Percentiles rank a stretch among this genome's conserved stretches.
phyloP scores from a whole-genome alignment of 2,888 invertebrate species.

The Drosophila vallismaia region DNA sequence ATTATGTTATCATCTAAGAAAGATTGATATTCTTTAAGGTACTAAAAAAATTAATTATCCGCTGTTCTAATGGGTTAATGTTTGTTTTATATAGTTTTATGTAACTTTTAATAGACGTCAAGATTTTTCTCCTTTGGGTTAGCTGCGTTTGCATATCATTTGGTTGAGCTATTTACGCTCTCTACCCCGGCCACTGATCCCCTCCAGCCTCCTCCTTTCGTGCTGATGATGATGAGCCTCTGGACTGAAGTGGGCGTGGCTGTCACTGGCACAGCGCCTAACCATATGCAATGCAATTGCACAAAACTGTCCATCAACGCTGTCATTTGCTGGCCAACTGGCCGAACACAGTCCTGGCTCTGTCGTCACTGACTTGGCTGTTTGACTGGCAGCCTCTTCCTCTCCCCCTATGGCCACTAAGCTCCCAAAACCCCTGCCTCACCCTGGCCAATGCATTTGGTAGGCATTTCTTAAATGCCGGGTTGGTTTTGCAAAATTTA shows the following conservation, averaged over 20 bases:
- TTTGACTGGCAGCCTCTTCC: slow-evolving; percentile 31
- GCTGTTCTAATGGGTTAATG: slow-evolving; percentile 57
- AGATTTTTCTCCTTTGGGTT: slow-evolving; percentile 47
- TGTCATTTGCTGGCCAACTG: slow-evolving; percentile 73
- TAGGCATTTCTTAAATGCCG: slow-evolving; percentile 72
- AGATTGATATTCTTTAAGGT: no score
- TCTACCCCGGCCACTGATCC: background rate
- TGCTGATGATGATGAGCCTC: slow-evolving; percentile 41
- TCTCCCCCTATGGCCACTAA: slow-evolving; percentile 15
- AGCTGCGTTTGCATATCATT: slow-evolving; percentile 72
- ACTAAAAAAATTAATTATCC: background rate
- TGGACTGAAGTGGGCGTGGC: slow-evolving; percentile 32
- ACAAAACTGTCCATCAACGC: slow-evolving; percentile 76
- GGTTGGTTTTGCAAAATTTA: slow-evolving; percentile 64
- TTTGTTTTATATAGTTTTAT: slow-evolving; percentile 66
- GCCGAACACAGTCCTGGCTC: slow-evolving; percentile 32
- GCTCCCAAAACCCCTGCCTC: background rate
- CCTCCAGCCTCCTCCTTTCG: slow-evolving; percentile 10
- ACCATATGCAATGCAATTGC: slow-evolving; percentile 76
- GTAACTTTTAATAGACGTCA: slow-evolving; percentile 71
- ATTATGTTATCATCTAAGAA: no score
- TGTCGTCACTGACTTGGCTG: slow-evolving; percentile 43
- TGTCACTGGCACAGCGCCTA: slow-evolving; percentile 70
- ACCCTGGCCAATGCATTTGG: slow-evolving; percentile 27
- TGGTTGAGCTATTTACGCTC: slow-evolving; percentile 56